Percentiles rank a stretch among this genome's conserved stretches.
Conservation (phyloP, 1,140 invertebrate species). For the Hyles vespertilio region DNA sequence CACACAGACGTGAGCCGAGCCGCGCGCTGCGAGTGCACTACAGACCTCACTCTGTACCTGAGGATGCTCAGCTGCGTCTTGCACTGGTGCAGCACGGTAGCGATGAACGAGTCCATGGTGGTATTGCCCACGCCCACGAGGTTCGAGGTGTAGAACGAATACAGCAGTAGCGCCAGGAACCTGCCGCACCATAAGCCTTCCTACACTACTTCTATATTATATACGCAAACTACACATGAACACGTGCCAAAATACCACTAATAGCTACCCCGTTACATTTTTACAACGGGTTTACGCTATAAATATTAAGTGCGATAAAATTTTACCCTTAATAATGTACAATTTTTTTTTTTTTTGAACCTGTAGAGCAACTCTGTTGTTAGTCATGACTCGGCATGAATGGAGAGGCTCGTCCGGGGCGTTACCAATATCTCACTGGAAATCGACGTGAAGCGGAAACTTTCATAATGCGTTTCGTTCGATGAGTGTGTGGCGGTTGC, state of each 20-base stretch:
- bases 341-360: too few species aligned
- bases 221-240: neutral
- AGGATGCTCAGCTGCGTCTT: slow-evolving; percentile 50
- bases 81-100: slow-evolving; percentile 47
- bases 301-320: neutral
- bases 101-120: slow-evolving; percentile 60
- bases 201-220: neutral
- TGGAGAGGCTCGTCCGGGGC: too few species aligned
- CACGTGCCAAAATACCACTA: neutral
- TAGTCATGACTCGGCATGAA: too few species aligned
- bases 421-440: too few species aligned
- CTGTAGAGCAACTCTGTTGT: too few species aligned
- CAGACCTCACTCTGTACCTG: slow-evolving; percentile 23
- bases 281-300: neutral
- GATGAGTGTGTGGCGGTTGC: too few species aligned
- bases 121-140: slow-evolving; percentile 59
- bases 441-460: too few species aligned
- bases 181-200: slow-evolving; percentile 16
- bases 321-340: too few species aligned
- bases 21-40: neutral
- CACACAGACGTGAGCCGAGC: neutral
- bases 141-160: slow-evolving; percentile 50
- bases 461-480: too few species aligned
- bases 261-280: neutral
- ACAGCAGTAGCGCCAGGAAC: slow-evolving; percentile 40